Base-by-base conservation (phyloP, 2,797 vertebrate species). In the Sardinella longiceps region DNA sequence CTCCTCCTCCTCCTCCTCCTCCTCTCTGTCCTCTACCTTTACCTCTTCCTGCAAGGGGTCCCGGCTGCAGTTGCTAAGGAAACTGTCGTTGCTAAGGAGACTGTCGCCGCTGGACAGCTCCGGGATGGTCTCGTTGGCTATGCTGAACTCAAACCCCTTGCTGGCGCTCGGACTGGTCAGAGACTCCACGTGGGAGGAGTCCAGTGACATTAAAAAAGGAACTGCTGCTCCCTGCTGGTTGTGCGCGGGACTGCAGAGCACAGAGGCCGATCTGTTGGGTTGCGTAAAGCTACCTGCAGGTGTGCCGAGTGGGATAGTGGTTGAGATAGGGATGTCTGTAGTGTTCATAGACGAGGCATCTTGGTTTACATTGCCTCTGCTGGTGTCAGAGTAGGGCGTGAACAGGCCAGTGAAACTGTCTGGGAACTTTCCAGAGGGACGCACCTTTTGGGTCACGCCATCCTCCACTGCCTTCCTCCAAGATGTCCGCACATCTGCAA, bases 401-500 rank as follows among this genome's bases (percentile, higher is more conserved):
- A 88, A 56, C 0, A 2, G 48, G 5, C 46, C 25, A 0, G 3
- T 53, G 3, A 88, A 1, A 25, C 87, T 23, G 63, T 90, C 86
- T 0, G 82, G 46, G 66, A 82, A 5, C 50, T 84, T 86, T 5
- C 30, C n/a, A 0, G 85, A 85, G 0, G 14, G 86, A 43, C 83
- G 85, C 0, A 30, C 84, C 87, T 90, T 94, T 82, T 92, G 89
- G 0, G 90, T 86, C 50, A 92, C 28, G 11, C 92, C 91, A 85
- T 96, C 94, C 85, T 93, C 89, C 0, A 96, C 33, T 0, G 94
- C 95, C 82, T 92, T 94, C 48, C 94, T 90, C 95, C 95, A 96
- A 5, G 94, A 96, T 82, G 82, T 93, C 89, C 94, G 94, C 56
- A 96, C 94, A 60, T 96, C 95, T 86, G 87, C 84, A 86, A 93